These are phyloP conservation scores for Daboia siamensis DNA, from an alignment of 2,113 vertebrate species.

Conservation along the genomic window DNA sequence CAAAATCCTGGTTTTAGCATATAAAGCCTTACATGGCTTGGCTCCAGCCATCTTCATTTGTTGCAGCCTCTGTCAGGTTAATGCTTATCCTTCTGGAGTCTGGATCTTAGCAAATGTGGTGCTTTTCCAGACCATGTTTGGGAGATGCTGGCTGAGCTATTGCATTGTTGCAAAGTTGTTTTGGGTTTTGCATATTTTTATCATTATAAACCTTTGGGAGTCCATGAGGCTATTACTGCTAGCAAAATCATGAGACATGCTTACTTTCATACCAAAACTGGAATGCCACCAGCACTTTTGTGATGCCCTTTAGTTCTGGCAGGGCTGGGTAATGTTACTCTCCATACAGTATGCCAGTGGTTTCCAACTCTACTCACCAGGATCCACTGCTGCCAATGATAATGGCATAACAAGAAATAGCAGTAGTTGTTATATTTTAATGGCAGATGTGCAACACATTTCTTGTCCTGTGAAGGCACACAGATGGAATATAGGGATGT, in stretches of 20 bases:
- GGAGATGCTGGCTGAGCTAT: not conserved
- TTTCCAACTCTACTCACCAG: not conserved
- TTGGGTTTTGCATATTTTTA: not conserved
- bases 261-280: not conserved
- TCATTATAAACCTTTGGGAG: not conserved
- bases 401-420: not conserved
- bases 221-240: not conserved
- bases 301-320: not conserved
- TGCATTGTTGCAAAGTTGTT: not conserved
- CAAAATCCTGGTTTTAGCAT: not conserved
- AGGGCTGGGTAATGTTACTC: not conserved
- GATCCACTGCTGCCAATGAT: not conserved
- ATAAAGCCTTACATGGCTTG: not conserved
- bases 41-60: not conserved
- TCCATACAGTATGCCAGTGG: not conserved
- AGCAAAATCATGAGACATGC: not conserved
- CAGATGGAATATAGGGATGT: not conserved
- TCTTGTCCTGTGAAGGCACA: not conserved
- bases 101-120: not conserved
- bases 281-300: not conserved
- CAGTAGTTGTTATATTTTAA: not conserved
- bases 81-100: not conserved
- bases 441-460: not conserved
- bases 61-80: not conserved
- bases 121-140: not conserved